phyloP scores from a whole-genome alignment of 2,797 vertebrate species.

The Catamblyrhynchus diadema region DNA sequence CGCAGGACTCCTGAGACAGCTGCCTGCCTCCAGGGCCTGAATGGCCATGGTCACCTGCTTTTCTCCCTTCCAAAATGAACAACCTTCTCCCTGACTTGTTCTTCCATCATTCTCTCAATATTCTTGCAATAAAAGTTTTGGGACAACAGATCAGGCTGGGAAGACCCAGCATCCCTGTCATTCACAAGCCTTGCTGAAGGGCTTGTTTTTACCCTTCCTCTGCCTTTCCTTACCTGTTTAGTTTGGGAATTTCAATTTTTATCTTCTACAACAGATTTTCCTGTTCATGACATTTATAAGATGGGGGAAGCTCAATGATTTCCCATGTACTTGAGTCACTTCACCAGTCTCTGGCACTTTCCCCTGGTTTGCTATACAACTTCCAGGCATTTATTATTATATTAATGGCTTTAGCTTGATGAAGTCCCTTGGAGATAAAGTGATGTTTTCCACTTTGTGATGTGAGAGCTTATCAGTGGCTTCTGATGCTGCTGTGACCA shows the following conservation, averaged over 20 bases:
- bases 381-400: background rate
- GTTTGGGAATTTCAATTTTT: background rate
- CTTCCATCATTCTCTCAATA: background rate
- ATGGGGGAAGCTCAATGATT: background rate
- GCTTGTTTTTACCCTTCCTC: background rate
- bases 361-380: accelerated
- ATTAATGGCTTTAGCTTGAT: background rate
- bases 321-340: background rate
- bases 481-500: background rate
- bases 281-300: background rate
- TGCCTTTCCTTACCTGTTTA: background rate
- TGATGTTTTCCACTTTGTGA: background rate
- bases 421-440: background rate
- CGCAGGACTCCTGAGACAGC: background rate
- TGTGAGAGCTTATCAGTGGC: background rate
- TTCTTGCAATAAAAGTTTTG: background rate
- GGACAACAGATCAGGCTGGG: background rate
- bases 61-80: background rate
- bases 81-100: background rate
- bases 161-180: background rate
- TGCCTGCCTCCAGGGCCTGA: background rate
- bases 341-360: background rate
- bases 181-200: background rate
- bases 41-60: background rate
- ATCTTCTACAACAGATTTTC: background rate